Evolutionary conservation across 2,888 invertebrate species (phyloP), one percentile per base, ranked within the genome.

Genomic region (Leptogaster cylindrica): DNA sequence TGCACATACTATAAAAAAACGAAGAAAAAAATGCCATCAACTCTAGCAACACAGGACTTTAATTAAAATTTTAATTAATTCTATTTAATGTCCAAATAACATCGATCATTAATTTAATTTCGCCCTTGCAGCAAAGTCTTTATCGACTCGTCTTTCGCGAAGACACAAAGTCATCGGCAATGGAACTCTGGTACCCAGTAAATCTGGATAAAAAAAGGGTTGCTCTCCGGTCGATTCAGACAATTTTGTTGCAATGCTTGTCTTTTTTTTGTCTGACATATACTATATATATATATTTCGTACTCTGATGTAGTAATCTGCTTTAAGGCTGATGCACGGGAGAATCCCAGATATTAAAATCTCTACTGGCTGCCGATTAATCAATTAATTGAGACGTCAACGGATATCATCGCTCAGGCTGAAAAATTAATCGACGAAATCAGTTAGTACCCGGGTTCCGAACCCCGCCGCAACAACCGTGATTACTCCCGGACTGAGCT

Each of bases 11-110:
- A n/a, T n/a, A n/a, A n/a, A n/a, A n/a, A 27, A 16, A 16, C 16
- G 36, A 36, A 23, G 27, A n/a, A 27, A 23, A 50, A 55, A 55
- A 39, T 36, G 7, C 31, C n/a, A 23, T 55, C 36, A n/a, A 67
- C 36, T 50, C 61, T 68, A 68, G 18, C 46, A 69, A 52, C 68
- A 64, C 68, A 65, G 68, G 68, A 58, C 70, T 72, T 72, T 72
- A 72, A 72, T 72, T 72, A 72, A 72, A 71, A 70, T 72, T 72
- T 72, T 72, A 72, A 72, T 72, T 72, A 72, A 72, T 72, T 72
- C 69, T 71, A 72, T 71, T 72, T 71, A 72, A 72, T 72, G 72
- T 68, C 69, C 71, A 72, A 72, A 72, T 72, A 70, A 72, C 72
- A 72, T 72, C 70, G 71, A 72, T 72, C 72, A 72, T 72, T 72